These are phyloP conservation scores for Epistrophe eligans DNA, from an alignment of 2,888 invertebrate species.

Conservation along the genomic window DNA sequence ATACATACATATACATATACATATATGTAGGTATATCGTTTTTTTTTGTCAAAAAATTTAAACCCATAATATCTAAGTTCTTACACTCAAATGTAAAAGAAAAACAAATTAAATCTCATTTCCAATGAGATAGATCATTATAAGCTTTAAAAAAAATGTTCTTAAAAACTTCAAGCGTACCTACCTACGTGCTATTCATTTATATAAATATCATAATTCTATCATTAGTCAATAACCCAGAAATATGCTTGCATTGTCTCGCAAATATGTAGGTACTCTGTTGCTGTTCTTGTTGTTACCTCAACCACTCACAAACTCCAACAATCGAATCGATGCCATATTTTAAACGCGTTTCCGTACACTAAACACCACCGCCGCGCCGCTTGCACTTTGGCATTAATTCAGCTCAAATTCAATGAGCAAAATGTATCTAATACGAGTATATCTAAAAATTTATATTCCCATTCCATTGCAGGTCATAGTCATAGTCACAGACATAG, in stretches of 20 bases:
- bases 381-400: slow-evolving; percentile 27
- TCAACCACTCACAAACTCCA: not conserved
- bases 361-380: not conserved
- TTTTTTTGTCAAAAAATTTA: no score
- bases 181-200: not conserved
- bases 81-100: no score
- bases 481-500: slow-evolving; percentile 6
- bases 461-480: slow-evolving; percentile 19
- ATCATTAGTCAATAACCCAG: not conserved
- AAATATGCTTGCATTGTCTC: not conserved
- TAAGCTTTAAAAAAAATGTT: no score
- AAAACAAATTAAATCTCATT: no score
- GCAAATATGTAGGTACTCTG: not conserved
- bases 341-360: slow-evolving; percentile 40
- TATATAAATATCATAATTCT: not conserved
- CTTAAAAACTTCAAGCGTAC: no score
- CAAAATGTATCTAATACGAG: not conserved
- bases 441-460: not conserved
- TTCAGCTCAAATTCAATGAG: not conserved
- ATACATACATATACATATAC: no score
- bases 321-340: not conserved
- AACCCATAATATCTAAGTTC: no score
- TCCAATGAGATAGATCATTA: no score
- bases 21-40: no score
- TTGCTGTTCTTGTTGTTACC: not conserved